These are phyloP conservation scores for Drosophila neotestacea DNA, from an alignment of 2,888 invertebrate genomes.

Conservation along the genomic window DNA sequence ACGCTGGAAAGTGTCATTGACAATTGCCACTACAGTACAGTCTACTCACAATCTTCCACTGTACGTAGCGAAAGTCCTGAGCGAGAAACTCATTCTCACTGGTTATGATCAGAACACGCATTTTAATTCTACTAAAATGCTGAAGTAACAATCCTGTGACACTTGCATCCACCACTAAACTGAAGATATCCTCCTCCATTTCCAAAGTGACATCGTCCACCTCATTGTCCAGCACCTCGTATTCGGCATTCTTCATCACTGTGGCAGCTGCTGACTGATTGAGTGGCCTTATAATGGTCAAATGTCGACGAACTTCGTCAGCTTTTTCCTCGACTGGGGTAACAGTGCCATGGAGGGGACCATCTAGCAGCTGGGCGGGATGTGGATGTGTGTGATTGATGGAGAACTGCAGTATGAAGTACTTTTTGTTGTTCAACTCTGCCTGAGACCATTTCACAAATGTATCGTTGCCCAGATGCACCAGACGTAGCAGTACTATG, in stretches of 20 bases:
- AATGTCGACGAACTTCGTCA: conserved; percentile 73
- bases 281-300: conserved; percentile 72
- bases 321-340: conserved; percentile 72
- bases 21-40: conserved; percentile 66
- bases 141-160: conserved; percentile 84
- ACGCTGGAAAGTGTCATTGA: conserved; percentile 4
- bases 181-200: conserved; percentile 81
- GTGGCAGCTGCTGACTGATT: conserved; percentile 66
- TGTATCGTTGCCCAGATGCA: conserved; percentile 78
- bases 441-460: conserved; percentile 83
- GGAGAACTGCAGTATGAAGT: conserved; percentile 83
- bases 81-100: conserved; percentile 82
- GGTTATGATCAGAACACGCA: conserved; percentile 83
- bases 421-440: conserved; percentile 79
- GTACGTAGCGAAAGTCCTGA: conserved; percentile 84
- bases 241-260: conserved; percentile 77
- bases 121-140: conserved; percentile 79
- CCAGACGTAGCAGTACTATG: conserved; percentile 76
- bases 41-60: conserved; percentile 84
- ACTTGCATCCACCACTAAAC: conserved; percentile 82
- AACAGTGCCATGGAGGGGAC: conserved; percentile 72
- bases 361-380: conserved; percentile 71
- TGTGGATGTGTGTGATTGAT: conserved; percentile 81
- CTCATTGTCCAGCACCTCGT: conserved; percentile 77
- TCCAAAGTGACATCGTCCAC: conserved; percentile 72